Base-by-base conservation (phyloP, 1,140 invertebrate genomes). In the Hestina assimilis region DNA sequence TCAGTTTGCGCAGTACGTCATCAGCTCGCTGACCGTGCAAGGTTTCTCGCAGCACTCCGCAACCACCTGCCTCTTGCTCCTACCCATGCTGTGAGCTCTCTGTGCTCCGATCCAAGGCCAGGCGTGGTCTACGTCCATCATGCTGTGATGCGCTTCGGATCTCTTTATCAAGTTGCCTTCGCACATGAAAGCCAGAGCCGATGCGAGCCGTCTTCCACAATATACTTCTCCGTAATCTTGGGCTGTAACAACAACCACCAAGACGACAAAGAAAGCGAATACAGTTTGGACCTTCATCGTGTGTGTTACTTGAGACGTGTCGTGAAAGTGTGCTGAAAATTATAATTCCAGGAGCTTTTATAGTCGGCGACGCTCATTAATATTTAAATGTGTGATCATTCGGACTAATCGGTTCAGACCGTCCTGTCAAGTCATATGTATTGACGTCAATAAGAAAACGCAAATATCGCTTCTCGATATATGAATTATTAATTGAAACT, bases 31-130 rank as follows among this genome's bases (percentile, higher is more conserved):
- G 4, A 60, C 21, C 0, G 55, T 38, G 42, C 66, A 72, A 3
- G 60, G 47, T 15, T 69, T 66, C 4, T 66, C 60, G 15, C 69
- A 72, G 29, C 69, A 69, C 31, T 66, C 60, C 6, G 56, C 31
- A 1, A 28, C 12, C 2, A 26, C 7, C 21, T 42, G 24, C 3
- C 43, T 29, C 24, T 46, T 46, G 4, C 26, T 19, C 24, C 43
- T 53, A 7, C 38, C 50, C 4, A 63, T 50, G 15, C 47, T 48
- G 23, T 40, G 53, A n/a, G 64, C 56, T 8, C 17, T 4, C 40
- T 41, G 45, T 6, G 28, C 51, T 5, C 43, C n/a, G 9, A 67
- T 51, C 56, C 60, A 67, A 1, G 56, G 60, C 56, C 47, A 56
- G 14, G 4, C 31, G 19, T 14, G 12, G 4, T 23, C 45, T 1